phyloP scores from a whole-genome alignment of 2,888 invertebrate species.

The Amblyjoppa fuscipennis region DNA sequence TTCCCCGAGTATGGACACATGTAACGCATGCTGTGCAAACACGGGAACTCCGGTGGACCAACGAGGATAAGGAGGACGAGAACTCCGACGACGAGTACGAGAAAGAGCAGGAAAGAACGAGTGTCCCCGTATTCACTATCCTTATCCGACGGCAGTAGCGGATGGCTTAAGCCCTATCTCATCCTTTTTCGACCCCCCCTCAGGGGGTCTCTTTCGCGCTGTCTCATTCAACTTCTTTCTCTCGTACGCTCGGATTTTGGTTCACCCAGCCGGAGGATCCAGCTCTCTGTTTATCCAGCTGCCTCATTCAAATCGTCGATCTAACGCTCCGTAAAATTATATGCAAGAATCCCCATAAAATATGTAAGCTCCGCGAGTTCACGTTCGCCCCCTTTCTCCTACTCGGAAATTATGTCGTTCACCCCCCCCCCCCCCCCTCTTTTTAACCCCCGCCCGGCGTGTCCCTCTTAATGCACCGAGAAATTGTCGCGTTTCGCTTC shows the following conservation, averaged over 20 bases:
- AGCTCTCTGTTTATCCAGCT: slow-evolving; percentile 84
- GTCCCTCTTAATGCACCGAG: slow-evolving; percentile 83
- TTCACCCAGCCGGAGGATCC: slow-evolving; percentile 68
- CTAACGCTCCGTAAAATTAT: slow-evolving; percentile 85
- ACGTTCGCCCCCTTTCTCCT: slow-evolving; percentile 9
- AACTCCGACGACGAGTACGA: slow-evolving; percentile 10
- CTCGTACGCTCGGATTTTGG: slow-evolving; percentile 70
- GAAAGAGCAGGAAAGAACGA: slow-evolving; percentile 34
- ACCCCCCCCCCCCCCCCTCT: slow-evolving; percentile 42
- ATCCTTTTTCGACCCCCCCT: slow-evolving; percentile 69
- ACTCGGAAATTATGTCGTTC: slow-evolving; percentile 22
- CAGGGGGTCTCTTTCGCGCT: slow-evolving; percentile 59
- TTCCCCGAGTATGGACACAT: slow-evolving; percentile 79
- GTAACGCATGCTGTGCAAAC: slow-evolving; percentile 84
- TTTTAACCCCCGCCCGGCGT: slow-evolving; percentile 61
- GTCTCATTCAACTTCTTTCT: slow-evolving; percentile 55
- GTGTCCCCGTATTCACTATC: slow-evolving; percentile 51
- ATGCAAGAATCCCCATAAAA: slow-evolving; percentile 84
- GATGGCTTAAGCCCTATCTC: slow-evolving; percentile 68
- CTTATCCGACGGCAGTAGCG: slow-evolving; percentile 44
- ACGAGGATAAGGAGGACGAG: slow-evolving; percentile 27
- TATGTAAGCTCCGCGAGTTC: slow-evolving; percentile 78
- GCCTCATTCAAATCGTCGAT: slow-evolving; percentile 83
- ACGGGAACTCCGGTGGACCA: slow-evolving; percentile 73
- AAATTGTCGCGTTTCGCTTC: slow-evolving; percentile 81